phyloP scores from a whole-genome alignment of 2,113 vertebrate species.

The Tapirus terrestris region DNA sequence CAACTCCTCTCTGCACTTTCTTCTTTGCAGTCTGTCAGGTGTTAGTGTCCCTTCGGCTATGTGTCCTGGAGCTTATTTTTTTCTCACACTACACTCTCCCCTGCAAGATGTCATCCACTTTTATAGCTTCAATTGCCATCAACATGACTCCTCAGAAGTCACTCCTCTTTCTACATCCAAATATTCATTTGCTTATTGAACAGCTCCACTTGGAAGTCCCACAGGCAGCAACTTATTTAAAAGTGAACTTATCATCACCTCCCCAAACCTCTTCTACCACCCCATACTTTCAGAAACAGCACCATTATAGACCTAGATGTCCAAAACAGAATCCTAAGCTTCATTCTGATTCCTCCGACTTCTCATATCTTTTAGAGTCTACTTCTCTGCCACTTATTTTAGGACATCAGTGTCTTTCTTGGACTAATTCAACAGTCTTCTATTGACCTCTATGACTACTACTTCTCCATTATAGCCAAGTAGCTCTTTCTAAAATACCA shows the following conservation, averaged over 20 bases:
- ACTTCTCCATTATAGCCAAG: neutral
- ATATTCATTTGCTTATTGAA: conserved; percentile 25
- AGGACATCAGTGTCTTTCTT: neutral
- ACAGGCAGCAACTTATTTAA: neutral
- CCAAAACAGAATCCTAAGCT: neutral
- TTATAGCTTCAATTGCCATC: neutral
- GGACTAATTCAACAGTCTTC: neutral
- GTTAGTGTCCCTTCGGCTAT: neutral
- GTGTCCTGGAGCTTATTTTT: neutral
- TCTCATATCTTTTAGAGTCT: neutral
- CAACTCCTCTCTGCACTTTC: neutral
- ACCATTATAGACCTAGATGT: neutral
- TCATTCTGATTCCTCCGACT: conserved; percentile 7
- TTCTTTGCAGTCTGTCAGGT: neutral
- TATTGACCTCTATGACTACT: neutral
- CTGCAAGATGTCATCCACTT: conserved; percentile 1
- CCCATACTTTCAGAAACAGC: neutral
- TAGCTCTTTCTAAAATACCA: neutral
- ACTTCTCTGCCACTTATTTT: neutral
- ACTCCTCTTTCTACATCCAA: conserved; percentile 23
- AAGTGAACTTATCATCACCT: neutral
- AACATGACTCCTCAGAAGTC: neutral
- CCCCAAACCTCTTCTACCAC: neutral
- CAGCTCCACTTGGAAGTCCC: neutral
- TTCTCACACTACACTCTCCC: neutral